These are phyloP conservation scores for Artibeus lituratus DNA, from an alignment of 2,797 vertebrate species.

Conservation along the genomic window DNA sequence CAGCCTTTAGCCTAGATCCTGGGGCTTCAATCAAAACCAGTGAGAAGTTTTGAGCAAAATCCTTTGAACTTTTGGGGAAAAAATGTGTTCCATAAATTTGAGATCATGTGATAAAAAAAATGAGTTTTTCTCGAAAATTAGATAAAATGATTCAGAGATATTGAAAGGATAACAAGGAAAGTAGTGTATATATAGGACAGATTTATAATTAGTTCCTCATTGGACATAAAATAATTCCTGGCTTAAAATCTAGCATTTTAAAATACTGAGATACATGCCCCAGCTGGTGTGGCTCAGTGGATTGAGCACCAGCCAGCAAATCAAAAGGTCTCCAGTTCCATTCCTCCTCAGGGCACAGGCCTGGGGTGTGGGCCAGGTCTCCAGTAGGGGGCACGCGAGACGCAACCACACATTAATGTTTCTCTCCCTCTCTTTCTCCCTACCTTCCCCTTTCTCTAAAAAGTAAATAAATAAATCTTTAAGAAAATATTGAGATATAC, in stretches of 20 bases:
- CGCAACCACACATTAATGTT: no score
- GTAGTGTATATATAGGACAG: neutral
- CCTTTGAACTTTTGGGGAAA: constrained; percentile 40
- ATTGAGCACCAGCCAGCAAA: no score
- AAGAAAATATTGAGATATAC: neutral
- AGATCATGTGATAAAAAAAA: constrained; percentile 6
- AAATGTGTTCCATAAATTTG: neutral
- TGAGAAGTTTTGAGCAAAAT: constrained; percentile 23
- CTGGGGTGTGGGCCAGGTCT: no score
- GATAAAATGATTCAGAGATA: neutral
- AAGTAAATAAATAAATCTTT: no score
- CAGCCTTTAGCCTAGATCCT: neutral
- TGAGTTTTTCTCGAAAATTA: constrained; percentile 13
- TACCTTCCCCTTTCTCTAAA: no score
- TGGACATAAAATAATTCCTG: neutral
- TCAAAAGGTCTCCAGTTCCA: no score
- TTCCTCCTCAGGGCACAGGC: no score
- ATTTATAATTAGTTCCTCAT: neutral
- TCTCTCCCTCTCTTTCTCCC: no score
- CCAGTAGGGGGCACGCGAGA: no score
- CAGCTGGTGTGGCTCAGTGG: no score
- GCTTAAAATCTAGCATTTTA: constrained; percentile 1
- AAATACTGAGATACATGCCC: neutral
- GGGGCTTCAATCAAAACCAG: neutral
- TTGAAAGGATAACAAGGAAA: neutral